Percentiles rank a stretch among this genome's conserved stretches.
Conservation (phyloP, 2,113 vertebrate species). For the Microcebus griseorufus region DNA sequence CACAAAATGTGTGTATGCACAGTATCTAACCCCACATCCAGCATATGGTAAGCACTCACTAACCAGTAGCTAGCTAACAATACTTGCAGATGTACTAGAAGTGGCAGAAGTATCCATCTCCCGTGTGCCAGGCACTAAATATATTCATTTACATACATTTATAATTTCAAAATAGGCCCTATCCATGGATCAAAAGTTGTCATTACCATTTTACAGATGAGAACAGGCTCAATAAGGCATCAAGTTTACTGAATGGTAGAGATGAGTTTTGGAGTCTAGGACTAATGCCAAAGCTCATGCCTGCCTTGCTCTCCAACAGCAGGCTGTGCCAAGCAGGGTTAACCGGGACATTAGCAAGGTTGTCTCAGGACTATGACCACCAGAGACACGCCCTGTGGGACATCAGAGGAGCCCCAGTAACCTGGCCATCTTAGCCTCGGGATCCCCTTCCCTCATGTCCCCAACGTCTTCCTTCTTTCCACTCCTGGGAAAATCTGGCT, state of each 20-base stretch:
- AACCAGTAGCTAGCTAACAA: background rate
- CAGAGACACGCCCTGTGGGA: background rate
- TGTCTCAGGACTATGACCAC: background rate
- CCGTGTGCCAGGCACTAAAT: background rate
- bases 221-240: background rate
- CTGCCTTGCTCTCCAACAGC: background rate
- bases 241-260: background rate
- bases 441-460: background rate
- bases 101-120: background rate
- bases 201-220: background rate
- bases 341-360: background rate
- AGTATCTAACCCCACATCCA: background rate
- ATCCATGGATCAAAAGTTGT: background rate
- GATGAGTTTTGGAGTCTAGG: background rate
- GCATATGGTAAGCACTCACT: background rate
- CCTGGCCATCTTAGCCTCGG: background rate
- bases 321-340: background rate
- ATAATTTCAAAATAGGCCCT: conserved; percentile 16
- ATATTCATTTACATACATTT: background rate
- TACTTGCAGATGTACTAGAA: background rate
- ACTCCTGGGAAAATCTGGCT: background rate
- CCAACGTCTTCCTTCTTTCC: background rate
- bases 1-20: background rate
- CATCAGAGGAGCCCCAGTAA: background rate
- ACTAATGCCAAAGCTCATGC: background rate